Evolutionary conservation across 2,888 invertebrate genomes (phyloP).

Genomic region (Neoascia interrupta): DNA sequence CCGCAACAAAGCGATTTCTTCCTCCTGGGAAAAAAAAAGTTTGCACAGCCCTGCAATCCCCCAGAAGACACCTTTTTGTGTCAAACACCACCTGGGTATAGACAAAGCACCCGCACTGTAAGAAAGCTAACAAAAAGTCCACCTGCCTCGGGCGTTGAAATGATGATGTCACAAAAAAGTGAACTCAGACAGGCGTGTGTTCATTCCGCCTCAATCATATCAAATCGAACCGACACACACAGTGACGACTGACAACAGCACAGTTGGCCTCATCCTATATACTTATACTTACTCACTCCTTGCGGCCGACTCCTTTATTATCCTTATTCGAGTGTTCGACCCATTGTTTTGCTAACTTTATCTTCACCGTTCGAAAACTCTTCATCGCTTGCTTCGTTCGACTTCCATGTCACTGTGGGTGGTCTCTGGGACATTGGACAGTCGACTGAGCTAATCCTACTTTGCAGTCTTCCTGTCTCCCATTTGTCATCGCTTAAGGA

Average conservation of each 20-base stretch:
- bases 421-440: slow-evolving; percentile 17
- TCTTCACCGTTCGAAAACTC: slow-evolving; percentile 19
- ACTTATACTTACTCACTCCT: neutral
- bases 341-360: slow-evolving; percentile 35
- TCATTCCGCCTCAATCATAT: slow-evolving; percentile 28
- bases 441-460: slow-evolving; percentile 21
- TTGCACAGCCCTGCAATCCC: too few species aligned
- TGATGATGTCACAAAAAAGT: neutral
- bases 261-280: slow-evolving; percentile 1
- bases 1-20: too few species aligned
- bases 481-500: slow-evolving; percentile 51
- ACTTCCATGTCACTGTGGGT: too few species aligned
- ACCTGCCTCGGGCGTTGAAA: slow-evolving; percentile 24
- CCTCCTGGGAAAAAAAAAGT: too few species aligned
- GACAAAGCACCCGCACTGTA: slow-evolving; percentile 1
- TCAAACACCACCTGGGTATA: neutral
- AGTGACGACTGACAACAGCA: slow-evolving; percentile 7
- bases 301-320: slow-evolving; percentile 32
- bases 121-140: slow-evolving; percentile 39
- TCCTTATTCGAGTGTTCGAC: slow-evolving; percentile 20
- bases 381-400: slow-evolving; percentile 9
- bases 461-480: neutral
- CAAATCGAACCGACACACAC: slow-evolving; percentile 45
- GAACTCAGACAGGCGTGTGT: slow-evolving; percentile 40
- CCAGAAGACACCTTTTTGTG: too few species aligned